These are phyloP conservation scores for Dipodomys merriami DNA, from an alignment of 2,113 vertebrate species.

Conservation along the genomic window DNA sequence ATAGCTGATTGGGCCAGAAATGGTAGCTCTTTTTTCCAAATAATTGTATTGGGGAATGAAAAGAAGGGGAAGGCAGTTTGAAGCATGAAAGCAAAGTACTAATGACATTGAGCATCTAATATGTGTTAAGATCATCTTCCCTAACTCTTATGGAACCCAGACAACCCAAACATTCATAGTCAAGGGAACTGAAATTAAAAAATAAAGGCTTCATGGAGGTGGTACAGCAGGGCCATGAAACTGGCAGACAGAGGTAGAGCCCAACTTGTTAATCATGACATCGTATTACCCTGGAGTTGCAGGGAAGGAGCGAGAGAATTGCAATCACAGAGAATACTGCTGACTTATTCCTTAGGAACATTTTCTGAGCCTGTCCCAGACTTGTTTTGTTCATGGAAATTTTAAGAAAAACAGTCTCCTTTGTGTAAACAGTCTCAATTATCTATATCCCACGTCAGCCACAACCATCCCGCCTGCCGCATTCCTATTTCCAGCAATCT, in stretches of 20 bases:
- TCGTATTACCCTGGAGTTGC: too few species aligned
- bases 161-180: not conserved
- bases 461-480: not conserved
- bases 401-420: not conserved
- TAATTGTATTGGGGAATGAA: not conserved
- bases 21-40: not conserved
- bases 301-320: rapidly evolving
- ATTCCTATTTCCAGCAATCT: not conserved
- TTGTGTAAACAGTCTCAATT: not conserved
- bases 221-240: not conserved
- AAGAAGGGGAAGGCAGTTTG: not conserved
- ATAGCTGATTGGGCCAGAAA: too few species aligned
- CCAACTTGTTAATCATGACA: not conserved
- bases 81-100: not conserved
- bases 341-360: not conserved
- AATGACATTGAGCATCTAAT: not conserved
- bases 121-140: not conserved
- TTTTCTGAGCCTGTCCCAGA: not conserved
- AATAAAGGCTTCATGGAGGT: too few species aligned
- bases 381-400: not conserved
- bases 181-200: not conserved
- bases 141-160: not conserved
- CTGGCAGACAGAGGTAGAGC: not conserved
- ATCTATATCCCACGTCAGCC: not conserved
- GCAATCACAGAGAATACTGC: not conserved